Conservation (phyloP, 2,797 vertebrate genomes). For the Clarias laeviceps region DNA sequence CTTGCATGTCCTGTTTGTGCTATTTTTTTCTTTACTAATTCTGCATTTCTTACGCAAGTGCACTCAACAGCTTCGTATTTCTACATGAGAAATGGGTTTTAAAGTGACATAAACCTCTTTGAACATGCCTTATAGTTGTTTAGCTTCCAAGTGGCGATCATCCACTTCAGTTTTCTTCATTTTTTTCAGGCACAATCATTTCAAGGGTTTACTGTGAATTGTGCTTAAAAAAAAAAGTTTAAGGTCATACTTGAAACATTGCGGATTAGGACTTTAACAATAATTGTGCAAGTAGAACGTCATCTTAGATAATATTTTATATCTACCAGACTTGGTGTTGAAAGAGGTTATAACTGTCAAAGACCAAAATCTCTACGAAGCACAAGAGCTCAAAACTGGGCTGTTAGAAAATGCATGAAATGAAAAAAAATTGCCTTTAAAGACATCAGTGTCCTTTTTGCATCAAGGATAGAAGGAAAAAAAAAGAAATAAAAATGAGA, state of each 20-base stretch:
- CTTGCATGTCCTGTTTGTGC: not conserved
- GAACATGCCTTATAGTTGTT: not conserved
- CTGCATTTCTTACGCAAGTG: not conserved
- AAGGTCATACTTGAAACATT: too few species aligned
- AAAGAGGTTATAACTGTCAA: not conserved
- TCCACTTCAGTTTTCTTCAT: too few species aligned
- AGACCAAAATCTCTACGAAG: not conserved
- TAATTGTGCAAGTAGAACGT: too few species aligned
- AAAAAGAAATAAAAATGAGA: not conserved
- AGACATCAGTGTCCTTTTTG: not conserved
- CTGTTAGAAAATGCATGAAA: not conserved
- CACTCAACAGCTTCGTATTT: not conserved
- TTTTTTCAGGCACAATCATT: not conserved
- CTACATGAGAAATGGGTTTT: not conserved
- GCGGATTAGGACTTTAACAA: too few species aligned
- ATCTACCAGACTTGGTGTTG: too few species aligned
- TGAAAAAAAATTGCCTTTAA: not conserved
- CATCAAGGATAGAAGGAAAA: not conserved
- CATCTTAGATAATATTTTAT: too few species aligned
- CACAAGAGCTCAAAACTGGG: not conserved
- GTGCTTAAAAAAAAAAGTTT: too few species aligned
- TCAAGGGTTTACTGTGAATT: not conserved
- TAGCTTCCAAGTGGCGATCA: too few species aligned
- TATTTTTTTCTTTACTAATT: not conserved
- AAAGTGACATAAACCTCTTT: not conserved